Evolutionary conservation across 2,113 vertebrate genomes (phyloP), one percentile per base, ranked within the genome.

Genomic region (Neomonachus schauinslandi): DNA sequence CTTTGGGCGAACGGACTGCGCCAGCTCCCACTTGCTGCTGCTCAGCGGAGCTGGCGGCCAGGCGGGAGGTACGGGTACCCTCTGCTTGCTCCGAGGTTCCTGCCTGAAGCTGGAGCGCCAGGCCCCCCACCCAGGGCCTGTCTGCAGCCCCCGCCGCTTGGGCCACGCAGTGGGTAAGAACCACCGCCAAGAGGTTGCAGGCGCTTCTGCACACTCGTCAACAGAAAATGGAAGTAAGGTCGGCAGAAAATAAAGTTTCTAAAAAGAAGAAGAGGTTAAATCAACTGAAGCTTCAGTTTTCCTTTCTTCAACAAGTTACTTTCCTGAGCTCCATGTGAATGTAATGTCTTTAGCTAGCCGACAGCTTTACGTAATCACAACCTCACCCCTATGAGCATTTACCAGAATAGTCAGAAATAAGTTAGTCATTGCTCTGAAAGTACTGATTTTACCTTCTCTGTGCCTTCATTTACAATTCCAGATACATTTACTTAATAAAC

Each of bases 401-500:
- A 33, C n/a, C 53, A 63, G 53, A 67, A n/a, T 74, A 71, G 46
- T 84, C 81, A 71, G 67, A 95, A 76, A 39, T 33, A 36, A 76
- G 31, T 53, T 83, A 39, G 53, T 61, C 42, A 88, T 95, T 80
- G 55, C 36, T 95, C 74, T 51, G 21, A 79, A 85, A 93, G 6
- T 63, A 85, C 49, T 86, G 21, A 93, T 53, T 91, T 72, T 91
- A 74, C 15, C 8, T 83, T 85, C 33, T 74, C 21, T 94, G 9
- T 71, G 46, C 10, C 80, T 97, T 96, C 49, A 19, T 36, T 76
- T 93, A 59, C 77, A 95, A 86, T n/a, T 15, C 36, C 87, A 74
- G 31, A 69, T 77, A 59, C 18, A 59, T 19, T 84, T 33, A 84
- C 14, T 71, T 74, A 95, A 89, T 79, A 97, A 79, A 86, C 7